Evolutionary conservation across 2,797 vertebrate genomes (phyloP).

Genomic region (Holocentrus rufus): DNA sequence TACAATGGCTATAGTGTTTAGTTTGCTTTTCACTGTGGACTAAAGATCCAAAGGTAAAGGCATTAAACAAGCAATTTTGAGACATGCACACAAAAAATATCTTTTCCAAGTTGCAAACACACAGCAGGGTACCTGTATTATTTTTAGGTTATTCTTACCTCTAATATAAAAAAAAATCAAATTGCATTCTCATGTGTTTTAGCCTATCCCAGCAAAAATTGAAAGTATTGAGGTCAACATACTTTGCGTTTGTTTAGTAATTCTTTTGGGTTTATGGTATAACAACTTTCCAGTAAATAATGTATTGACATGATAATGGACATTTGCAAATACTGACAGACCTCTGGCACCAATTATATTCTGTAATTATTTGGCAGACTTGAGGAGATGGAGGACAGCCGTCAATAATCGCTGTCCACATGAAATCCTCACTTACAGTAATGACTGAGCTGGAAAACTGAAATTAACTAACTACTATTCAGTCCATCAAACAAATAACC

Average conservation of each 20-base stretch:
- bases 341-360: conserved; percentile 61
- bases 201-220: not conserved
- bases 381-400: conserved; percentile 29
- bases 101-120: not conserved
- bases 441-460: not conserved
- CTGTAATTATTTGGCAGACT: conserved; percentile 54
- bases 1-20: conserved; percentile 43
- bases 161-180: not conserved
- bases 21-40: conserved; percentile 44
- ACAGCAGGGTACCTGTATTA: not conserved
- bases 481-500: not conserved
- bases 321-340: conserved; percentile 55
- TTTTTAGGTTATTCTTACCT: not conserved
- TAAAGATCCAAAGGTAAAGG: conserved; percentile 35
- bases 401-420: conserved; percentile 9
- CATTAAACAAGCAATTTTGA: not conserved
- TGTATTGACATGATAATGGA: conserved; percentile 37
- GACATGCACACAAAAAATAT: too few species aligned
- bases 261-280: conserved; percentile 17
- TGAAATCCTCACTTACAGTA: conserved; percentile 4
- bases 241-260: not conserved
- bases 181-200: not conserved
- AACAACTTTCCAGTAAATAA: conserved; percentile 44
- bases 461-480: not conserved
- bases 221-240: conserved; percentile 1